Conservation (phyloP, 2,797 vertebrate species). For the Todus mexicanus region DNA sequence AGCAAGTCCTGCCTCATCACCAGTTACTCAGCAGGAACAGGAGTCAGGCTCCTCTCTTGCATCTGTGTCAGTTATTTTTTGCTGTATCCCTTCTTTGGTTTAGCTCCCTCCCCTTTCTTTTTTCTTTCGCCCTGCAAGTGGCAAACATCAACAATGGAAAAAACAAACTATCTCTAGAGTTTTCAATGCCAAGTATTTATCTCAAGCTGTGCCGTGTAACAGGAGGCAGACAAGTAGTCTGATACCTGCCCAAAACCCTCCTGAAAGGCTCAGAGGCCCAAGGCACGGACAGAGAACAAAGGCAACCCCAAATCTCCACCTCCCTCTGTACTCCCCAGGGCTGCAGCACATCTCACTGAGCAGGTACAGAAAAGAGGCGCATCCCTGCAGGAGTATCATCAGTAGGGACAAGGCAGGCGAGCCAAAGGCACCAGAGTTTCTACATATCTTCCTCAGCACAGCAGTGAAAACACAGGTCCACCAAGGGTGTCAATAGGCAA, state of each 20-base stretch:
- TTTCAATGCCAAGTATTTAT: neutral
- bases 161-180: neutral
- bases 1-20: conserved; percentile 39
- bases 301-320: neutral
- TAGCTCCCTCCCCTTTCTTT: neutral
- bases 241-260: neutral
- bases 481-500: neutral
- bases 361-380: neutral
- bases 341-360: neutral
- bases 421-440: neutral
- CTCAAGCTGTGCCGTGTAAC: neutral
- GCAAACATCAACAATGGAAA: neutral
- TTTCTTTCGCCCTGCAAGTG: neutral
- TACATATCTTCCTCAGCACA: neutral
- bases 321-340: neutral
- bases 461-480: neutral
- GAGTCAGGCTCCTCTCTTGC: neutral
- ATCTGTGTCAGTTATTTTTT: conserved; percentile 46
- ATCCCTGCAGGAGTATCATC: neutral
- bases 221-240: neutral
- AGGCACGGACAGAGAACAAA: neutral
- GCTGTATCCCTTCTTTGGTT: neutral
- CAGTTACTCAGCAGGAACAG: conserved; percentile 57
- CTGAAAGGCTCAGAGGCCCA: neutral
- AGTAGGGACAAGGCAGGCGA: neutral